Evolutionary conservation across 2,797 vertebrate species (phyloP).

Genomic region (Sibirionetta formosa): DNA sequence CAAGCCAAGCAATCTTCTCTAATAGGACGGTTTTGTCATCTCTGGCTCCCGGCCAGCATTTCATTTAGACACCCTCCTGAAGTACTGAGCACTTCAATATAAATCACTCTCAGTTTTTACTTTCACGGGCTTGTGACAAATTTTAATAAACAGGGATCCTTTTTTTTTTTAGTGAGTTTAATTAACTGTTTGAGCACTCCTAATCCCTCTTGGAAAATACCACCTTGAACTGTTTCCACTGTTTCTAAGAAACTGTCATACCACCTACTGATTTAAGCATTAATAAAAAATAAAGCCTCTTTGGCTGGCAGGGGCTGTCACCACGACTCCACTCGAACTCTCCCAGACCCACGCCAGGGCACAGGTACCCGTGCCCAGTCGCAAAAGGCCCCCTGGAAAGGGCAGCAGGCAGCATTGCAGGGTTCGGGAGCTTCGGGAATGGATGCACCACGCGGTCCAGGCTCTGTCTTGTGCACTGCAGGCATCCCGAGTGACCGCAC

Average conservation of each 20-base stretch:
- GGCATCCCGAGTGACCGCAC: background rate
- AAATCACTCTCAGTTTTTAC: slow-evolving; percentile 68
- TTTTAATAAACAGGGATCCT: slow-evolving; percentile 64
- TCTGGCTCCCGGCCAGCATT: slow-evolving; percentile 42
- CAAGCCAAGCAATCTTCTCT: slow-evolving; percentile 30
- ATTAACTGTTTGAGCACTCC: slow-evolving; percentile 75
- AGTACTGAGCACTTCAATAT: slow-evolving; percentile 16
- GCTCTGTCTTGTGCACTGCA: background rate
- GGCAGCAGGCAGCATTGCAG: background rate
- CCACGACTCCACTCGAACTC: background rate
- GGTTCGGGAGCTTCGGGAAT: background rate
- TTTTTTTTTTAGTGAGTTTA: slow-evolving; percentile 29
- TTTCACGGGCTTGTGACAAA: slow-evolving; percentile 67
- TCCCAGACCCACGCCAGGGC: background rate
- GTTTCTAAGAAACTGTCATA: slow-evolving; percentile 71
- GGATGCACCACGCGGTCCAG: background rate
- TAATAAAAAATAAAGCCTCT: background rate
- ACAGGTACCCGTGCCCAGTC: background rate
- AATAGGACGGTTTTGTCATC: slow-evolving; percentile 38
- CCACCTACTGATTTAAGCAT: slow-evolving; percentile 68
- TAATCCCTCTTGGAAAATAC: slow-evolving; percentile 74
- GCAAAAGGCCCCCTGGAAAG: background rate
- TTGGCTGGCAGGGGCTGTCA: background rate
- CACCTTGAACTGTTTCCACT: slow-evolving; percentile 73
- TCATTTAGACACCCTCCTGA: slow-evolving; percentile 71